Evolutionary conservation across 2,113 vertebrate species (phyloP).

Genomic region (Nothocercus nigrocapillus): DNA sequence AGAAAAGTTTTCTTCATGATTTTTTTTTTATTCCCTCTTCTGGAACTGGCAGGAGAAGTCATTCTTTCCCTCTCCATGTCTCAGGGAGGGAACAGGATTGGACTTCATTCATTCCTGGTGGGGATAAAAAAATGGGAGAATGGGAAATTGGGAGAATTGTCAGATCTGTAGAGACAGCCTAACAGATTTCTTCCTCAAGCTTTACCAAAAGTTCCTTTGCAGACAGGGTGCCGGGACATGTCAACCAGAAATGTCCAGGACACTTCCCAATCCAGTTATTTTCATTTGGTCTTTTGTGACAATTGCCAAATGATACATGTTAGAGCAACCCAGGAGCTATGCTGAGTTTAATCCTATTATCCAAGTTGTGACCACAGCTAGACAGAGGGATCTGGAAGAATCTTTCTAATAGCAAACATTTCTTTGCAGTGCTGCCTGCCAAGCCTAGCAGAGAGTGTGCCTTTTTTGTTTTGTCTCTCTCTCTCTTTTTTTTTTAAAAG

Average conservation of each 20-base stretch:
- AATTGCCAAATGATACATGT: background rate
- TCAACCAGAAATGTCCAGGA: background rate
- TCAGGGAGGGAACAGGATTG: background rate
- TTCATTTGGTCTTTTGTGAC: background rate
- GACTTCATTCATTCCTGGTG: background rate
- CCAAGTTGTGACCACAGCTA: background rate
- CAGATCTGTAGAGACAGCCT: accelerated
- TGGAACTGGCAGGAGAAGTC: background rate
- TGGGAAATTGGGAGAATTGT: background rate
- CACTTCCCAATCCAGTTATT: background rate
- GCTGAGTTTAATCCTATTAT: background rate
- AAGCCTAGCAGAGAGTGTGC: background rate
- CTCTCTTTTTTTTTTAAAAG: background rate
- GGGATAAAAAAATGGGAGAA: background rate
- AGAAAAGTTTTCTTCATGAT: background rate
- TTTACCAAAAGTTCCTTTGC: background rate
- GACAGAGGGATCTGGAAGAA: background rate
- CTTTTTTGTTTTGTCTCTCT: too few relatives aligned
- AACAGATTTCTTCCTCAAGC: background rate
- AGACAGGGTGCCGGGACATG: background rate
- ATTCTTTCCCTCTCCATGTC: background rate
- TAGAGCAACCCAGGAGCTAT: background rate
- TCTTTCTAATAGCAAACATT: background rate
- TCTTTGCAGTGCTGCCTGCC: background rate
- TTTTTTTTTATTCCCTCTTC: background rate